Percentiles rank a stretch among this genome's conserved stretches.
phyloP scores from a whole-genome alignment of 2,888 invertebrate genomes.

The Clivina fossor region DNA sequence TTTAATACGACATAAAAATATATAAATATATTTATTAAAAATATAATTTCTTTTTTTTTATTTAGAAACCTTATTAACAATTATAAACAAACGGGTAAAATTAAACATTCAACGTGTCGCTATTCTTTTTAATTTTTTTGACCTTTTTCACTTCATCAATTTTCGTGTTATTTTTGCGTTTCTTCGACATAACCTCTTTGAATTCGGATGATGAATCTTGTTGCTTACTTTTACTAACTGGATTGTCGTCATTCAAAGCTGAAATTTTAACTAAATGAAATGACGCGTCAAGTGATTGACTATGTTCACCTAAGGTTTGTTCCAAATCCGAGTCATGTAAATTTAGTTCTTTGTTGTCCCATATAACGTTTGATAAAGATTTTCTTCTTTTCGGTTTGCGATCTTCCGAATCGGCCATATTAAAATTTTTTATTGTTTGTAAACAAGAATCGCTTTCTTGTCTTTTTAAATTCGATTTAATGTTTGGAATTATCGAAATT shows the following conservation, averaged over 20 bases:
- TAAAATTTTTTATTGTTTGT: no score
- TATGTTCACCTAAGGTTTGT: conserved; percentile 11
- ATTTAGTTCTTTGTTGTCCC: conserved; percentile 24
- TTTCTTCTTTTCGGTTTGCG: conserved; percentile 21
- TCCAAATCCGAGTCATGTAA: conserved; percentile 19
- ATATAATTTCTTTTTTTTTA: no score
- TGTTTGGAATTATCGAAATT: background rate
- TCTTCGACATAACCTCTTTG: conserved; percentile 8
- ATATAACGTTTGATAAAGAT: conserved; percentile 1
- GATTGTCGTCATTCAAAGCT: conserved; percentile 9
- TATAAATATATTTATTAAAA: no score
- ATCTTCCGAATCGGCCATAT: conserved; percentile 16
- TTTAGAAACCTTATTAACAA: background rate
- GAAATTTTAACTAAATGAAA: conserved; percentile 15
- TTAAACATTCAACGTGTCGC: background rate
- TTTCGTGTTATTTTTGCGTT: conserved; percentile 6
- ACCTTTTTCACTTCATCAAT: conserved; percentile 6
- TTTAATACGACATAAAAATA: no score
- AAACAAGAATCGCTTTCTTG: no score
- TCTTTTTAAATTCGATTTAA: background rate
- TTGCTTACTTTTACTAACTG: background rate
- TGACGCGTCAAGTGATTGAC: background rate
- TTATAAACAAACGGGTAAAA: background rate
- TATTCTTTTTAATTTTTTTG: conserved; percentile 14
- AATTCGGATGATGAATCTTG: background rate